phyloP scores from a whole-genome alignment of 2,888 invertebrate species.

The Schizotus pectinicornis region DNA sequence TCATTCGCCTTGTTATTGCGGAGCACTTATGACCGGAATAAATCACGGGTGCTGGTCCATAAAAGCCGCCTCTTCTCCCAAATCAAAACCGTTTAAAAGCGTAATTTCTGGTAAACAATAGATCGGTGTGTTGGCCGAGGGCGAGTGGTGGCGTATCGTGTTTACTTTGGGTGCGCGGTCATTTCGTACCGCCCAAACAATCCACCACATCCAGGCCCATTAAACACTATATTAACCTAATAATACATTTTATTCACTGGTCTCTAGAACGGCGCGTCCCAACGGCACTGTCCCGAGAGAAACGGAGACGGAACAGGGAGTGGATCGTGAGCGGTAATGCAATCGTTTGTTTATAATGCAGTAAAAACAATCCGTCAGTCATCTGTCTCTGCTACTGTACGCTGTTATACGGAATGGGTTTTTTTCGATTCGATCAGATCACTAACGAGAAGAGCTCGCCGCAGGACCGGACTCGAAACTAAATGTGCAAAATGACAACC shows the following conservation, averaged over 20 bases:
- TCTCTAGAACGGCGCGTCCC: constrained; percentile 26
- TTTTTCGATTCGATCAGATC: constrained; percentile 6
- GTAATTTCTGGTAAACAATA: constrained; percentile 19
- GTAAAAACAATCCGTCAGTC: constrained; percentile 60
- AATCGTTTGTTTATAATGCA: constrained; percentile 57
- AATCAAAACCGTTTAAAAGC: too few species aligned
- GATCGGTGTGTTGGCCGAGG: constrained; percentile 15
- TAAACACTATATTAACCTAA: constrained; percentile 52
- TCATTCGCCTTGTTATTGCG: too few species aligned
- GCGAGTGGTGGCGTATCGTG: constrained; percentile 16
- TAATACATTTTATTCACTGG: constrained; percentile 52
- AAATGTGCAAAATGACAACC: not conserved
- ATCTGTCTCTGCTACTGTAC: constrained; percentile 58
- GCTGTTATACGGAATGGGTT: constrained; percentile 41
- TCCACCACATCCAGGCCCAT: constrained; percentile 47
- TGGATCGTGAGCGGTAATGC: constrained; percentile 39
- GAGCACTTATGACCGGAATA: too few species aligned
- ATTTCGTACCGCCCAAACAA: constrained; percentile 37
- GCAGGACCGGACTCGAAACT: not conserved
- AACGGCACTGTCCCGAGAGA: constrained; percentile 8
- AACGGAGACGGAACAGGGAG: constrained; percentile 23
- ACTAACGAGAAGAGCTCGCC: too few species aligned
- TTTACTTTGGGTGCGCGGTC: constrained; percentile 35
- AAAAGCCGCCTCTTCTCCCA: too few species aligned
- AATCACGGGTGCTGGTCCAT: too few species aligned